phyloP scores from a whole-genome alignment of 1,140 invertebrate genomes.

The Contarinia nasturtii region DNA sequence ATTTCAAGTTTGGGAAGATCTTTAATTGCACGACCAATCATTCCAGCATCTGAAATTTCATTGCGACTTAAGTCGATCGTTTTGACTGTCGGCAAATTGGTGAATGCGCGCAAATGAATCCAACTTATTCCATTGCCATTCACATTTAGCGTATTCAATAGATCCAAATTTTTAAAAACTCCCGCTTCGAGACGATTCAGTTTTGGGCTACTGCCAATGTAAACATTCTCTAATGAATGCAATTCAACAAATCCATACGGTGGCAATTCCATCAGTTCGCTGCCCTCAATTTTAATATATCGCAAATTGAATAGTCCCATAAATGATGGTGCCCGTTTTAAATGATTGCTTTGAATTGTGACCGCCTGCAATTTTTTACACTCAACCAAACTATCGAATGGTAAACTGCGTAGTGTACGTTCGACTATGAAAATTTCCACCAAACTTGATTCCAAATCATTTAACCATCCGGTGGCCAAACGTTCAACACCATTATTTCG shows the following conservation, averaged over 20 bases:
- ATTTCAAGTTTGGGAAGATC: conserved; percentile 50
- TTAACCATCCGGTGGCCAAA: conserved; percentile 59
- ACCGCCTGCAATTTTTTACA: conserved; percentile 59
- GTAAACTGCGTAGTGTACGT: conserved; percentile 53
- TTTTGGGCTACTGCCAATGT: conserved; percentile 45
- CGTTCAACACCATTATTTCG: conserved; percentile 64
- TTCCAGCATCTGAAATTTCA: conserved; percentile 48
- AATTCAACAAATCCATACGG: conserved; percentile 51
- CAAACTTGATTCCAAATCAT: conserved; percentile 51
- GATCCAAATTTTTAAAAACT: conserved; percentile 50
- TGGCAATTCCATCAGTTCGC: conserved; percentile 43
- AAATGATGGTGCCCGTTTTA: conserved; percentile 51
- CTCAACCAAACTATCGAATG: conserved; percentile 53
- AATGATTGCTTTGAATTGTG: conserved; percentile 51
- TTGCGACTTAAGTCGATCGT: conserved; percentile 53
- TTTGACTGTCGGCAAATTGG: conserved; percentile 45
- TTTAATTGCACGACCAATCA: conserved; percentile 53
- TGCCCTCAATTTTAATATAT: conserved; percentile 48
- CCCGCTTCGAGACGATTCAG: conserved; percentile 48
- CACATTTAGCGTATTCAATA: conserved; percentile 52
- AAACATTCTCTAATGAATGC: conserved; percentile 50
- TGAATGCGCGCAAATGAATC: conserved; percentile 57
- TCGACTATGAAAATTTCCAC: conserved; percentile 71
- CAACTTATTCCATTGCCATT: conserved; percentile 55
- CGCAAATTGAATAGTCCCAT: conserved; percentile 38